phyloP scores from a whole-genome alignment of 2,888 invertebrate species.

The Agonopterix arenella region DNA sequence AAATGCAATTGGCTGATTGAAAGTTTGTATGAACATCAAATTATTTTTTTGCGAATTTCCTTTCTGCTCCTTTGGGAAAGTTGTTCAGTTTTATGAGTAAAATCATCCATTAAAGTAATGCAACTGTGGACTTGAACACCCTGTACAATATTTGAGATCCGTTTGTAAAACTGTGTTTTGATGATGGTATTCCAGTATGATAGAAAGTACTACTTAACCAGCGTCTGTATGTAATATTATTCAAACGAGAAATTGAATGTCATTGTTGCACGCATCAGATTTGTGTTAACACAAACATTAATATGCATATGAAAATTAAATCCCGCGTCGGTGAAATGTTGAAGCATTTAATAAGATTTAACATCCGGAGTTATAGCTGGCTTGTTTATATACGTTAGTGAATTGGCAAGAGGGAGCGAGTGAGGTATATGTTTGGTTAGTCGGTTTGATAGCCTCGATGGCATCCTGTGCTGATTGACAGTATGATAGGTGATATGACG shows the following conservation, averaged over 20 bases:
- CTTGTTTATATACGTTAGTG: background rate
- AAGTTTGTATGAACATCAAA: too few relatives aligned
- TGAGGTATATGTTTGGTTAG: conserved; percentile 31
- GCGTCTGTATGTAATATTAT: too few relatives aligned
- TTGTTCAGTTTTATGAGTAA: too few relatives aligned
- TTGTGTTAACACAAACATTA: conserved; percentile 38
- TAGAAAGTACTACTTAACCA: too few relatives aligned
- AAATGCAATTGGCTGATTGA: too few relatives aligned
- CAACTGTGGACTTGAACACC: too few relatives aligned
- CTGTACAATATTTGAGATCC: too few relatives aligned
- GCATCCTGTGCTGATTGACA: conserved; percentile 47
- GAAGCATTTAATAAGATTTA: conserved; percentile 62
- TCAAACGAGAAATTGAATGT: background rate
- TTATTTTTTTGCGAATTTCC: too few relatives aligned
- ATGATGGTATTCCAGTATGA: too few relatives aligned
- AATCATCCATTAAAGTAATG: too few relatives aligned
- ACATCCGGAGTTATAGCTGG: conserved; percentile 39
- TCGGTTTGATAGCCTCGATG: background rate
- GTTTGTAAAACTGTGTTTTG: too few relatives aligned
- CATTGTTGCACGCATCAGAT: conserved; percentile 27
- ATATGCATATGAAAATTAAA: conserved; percentile 55
- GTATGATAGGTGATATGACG: conserved; percentile 35
- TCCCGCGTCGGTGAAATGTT: conserved; percentile 45
- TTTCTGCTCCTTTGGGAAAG: too few relatives aligned
- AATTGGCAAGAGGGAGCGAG: background rate